Conservation (phyloP, 2,113 vertebrate species). For the Paralichthys olivaceus region DNA sequence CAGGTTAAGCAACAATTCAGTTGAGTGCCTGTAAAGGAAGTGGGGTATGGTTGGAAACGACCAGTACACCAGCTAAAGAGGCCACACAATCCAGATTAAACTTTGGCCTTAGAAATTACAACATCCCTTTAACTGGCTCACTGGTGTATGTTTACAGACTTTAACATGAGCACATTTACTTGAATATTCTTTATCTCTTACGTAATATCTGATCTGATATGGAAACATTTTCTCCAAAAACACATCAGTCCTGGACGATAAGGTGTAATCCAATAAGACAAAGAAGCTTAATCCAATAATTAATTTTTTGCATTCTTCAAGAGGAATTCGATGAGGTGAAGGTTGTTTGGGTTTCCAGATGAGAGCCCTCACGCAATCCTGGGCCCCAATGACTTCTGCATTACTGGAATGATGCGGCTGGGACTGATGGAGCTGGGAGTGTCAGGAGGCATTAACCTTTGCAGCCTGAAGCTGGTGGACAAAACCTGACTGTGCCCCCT, state of each 20-base stretch:
- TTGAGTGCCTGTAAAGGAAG: slow-evolving; percentile 77
- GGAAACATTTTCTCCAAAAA: slow-evolving; percentile 21
- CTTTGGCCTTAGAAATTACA: slow-evolving; percentile 54
- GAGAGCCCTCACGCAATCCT: slow-evolving; percentile 76
- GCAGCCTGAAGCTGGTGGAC: slow-evolving; percentile 66
- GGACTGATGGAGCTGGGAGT: slow-evolving; percentile 73
- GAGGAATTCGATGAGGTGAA: slow-evolving; percentile 65
- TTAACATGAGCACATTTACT: background rate
- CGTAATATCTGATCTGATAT: background rate
- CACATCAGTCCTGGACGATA: slow-evolving; percentile 6
- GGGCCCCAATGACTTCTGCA: slow-evolving; percentile 74
- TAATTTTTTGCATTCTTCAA: slow-evolving; percentile 66
- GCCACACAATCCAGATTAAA: slow-evolving; percentile 57
- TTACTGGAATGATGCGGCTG: slow-evolving; percentile 76
- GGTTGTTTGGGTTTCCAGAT: slow-evolving; percentile 77
- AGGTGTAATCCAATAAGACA: slow-evolving; percentile 48
- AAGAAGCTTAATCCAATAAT: slow-evolving; percentile 59
- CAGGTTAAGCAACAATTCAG: slow-evolving; percentile 85
- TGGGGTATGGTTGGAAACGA: slow-evolving; percentile 62
- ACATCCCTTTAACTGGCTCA: slow-evolving; percentile 1
- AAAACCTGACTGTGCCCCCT: slow-evolving; percentile 66
- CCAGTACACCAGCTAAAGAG: slow-evolving; percentile 61
- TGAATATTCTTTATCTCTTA: background rate
- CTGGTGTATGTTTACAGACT: background rate
- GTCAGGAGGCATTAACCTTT: slow-evolving; percentile 80